Base-by-base conservation (phyloP, 2,113 vertebrate genomes). In the Silurus meridionalis region DNA sequence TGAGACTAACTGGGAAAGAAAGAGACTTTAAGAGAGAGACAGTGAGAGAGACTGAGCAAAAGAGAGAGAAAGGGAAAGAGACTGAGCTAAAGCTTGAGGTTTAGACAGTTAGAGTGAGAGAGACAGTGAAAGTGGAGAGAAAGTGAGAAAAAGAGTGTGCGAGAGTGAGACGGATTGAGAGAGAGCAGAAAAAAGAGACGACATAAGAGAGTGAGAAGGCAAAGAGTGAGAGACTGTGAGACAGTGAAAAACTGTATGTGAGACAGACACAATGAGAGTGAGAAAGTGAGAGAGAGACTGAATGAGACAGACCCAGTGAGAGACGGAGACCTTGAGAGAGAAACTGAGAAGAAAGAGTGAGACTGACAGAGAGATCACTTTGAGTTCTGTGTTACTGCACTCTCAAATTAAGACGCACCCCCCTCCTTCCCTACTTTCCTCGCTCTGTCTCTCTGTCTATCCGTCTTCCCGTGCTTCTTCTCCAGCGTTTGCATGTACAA, bases 401-500 rank as follows among this genome's bases (percentile, higher is more conserved):
- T 85, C 83, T 75, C 53, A 86, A 82, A 64, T 83, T 67, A 75
- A 84, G 58, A 75, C n/a, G 75, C 58, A 50, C 75, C 46, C 74
- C 60, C 82, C 25, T 53, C 23, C 37, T 46, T 37, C 60, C 82
- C 25, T 53, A 15, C 37, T 11, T 64, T 53, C 25, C 48, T 64
- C n/a, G 10, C 10, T 21, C 69, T 69, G 5, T 66, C 75, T 37
- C 46, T 25, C 64, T 50, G 37, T 60, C 69, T 46, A 11, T 84
- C 83, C 75, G 63, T 50, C 21, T 81, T 55, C 7, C 25, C 46
- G 28, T 28, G n/a, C 23, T 67, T 63, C 79, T 52, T 72, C 64
- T 69, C 28, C 78, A n/a, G 46, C 74, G 69, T 86, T 58, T 84
- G 74, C 74, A 80, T 74, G 74, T 82, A 85, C 66, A 28, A 87